A percentile compares a stretch with the other conserved stretches of the same genome.
Evolutionary conservation across 2,888 invertebrate genomes (phyloP).

Genomic region (Drosophila acutilabella): DNA sequence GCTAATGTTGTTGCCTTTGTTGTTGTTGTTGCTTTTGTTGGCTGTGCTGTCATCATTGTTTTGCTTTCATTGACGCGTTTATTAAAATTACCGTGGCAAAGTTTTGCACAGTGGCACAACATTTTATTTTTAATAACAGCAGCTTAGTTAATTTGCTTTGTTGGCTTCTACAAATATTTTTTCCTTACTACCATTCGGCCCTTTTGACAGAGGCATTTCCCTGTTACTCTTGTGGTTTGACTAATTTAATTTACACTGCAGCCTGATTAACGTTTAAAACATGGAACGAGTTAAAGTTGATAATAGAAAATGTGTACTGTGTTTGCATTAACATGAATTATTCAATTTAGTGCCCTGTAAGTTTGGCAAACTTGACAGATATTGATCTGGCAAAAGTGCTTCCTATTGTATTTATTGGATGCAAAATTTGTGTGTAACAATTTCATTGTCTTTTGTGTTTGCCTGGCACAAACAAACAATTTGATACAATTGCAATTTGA

Average conservation of each 20-base stretch:
- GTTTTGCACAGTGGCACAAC: conserved; percentile 44
- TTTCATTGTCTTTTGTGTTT: conserved; percentile 21
- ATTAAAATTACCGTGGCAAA: conserved; percentile 75
- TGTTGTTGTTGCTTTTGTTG: conserved; percentile 40
- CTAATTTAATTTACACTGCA: conserved; percentile 38
- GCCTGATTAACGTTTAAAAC: background rate
- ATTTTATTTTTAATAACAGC: conserved; percentile 63
- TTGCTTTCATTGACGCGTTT: conserved; percentile 79
- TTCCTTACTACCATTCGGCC: background rate
- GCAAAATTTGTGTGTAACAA: conserved; percentile 9
- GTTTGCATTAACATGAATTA: background rate
- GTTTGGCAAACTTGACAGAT: background rate
- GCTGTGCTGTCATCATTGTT: conserved; percentile 71
- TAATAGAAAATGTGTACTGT: too few relatives aligned
- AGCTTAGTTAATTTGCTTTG: conserved; percentile 47
- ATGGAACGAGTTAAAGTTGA: too few relatives aligned
- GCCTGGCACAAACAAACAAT: conserved; percentile 33
- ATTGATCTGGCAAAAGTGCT: conserved; percentile 12
- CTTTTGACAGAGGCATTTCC: background rate
- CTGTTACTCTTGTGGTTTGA: conserved; percentile 17
- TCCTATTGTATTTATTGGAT: conserved; percentile 8
- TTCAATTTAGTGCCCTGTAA: conserved; percentile 1
- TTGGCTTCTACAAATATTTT: conserved; percentile 27
- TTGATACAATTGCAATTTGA: conserved; percentile 13
- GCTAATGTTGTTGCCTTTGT: conserved; percentile 38